Percentiles rank a stretch among this genome's conserved stretches.
phyloP scores from a whole-genome alignment of 2,797 vertebrate genomes.

The Cyclopterus lumpus region DNA sequence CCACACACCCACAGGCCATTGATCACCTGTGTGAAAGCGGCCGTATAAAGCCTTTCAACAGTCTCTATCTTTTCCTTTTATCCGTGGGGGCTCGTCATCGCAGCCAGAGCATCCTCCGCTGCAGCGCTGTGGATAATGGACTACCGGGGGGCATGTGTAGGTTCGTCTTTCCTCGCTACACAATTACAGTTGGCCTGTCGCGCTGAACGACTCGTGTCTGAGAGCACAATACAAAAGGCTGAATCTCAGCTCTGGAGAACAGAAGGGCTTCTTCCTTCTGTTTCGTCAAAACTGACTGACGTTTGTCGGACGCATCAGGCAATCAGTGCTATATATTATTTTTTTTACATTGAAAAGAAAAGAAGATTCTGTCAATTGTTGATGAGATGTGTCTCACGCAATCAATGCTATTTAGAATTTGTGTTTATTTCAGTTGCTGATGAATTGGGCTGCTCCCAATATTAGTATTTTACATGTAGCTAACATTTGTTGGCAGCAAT shows the following conservation, averaged over 20 bases:
- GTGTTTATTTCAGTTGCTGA: background rate
- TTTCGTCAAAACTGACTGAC: background rate
- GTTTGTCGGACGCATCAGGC: background rate
- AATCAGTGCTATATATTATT: background rate
- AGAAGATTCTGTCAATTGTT: background rate
- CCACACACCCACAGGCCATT: slow-evolving; percentile 2
- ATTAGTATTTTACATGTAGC: too few species aligned
- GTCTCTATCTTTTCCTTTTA: slow-evolving; percentile 37
- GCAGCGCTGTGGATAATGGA: slow-evolving; percentile 39
- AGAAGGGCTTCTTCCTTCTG: background rate
- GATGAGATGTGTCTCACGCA: background rate
- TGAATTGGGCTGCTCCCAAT: too few species aligned
- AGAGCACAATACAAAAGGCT: slow-evolving; percentile 25
- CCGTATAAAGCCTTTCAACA: slow-evolving; percentile 4
- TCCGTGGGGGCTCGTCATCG: slow-evolving; percentile 50
- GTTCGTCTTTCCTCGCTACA: slow-evolving; percentile 23
- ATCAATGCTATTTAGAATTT: background rate
- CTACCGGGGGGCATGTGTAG: slow-evolving; percentile 34
- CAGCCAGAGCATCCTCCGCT: slow-evolving; percentile 25
- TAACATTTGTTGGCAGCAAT: too few species aligned
- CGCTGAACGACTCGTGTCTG: slow-evolving; percentile 9
- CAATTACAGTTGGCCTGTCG: slow-evolving; percentile 46
- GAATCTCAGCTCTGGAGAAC: background rate
- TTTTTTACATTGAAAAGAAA: background rate
- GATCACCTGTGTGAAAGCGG: slow-evolving; percentile 34